These are phyloP conservation scores for Xiphydria camelus DNA, from an alignment of 2,888 invertebrate genomes.

Conservation along the genomic window DNA sequence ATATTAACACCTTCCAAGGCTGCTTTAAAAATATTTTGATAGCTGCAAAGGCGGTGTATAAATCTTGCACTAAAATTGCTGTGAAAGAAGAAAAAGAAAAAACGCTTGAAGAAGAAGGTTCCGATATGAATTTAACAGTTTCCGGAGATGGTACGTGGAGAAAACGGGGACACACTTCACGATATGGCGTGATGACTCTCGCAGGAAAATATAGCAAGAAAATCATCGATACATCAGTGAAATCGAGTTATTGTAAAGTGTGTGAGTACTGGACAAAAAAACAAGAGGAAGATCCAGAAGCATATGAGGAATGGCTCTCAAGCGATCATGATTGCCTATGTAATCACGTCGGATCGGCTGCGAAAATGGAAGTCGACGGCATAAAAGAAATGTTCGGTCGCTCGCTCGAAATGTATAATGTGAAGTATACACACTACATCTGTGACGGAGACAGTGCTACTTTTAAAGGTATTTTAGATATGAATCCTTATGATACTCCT, in stretches of 20 bases:
- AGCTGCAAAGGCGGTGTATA: conserved; percentile 17
- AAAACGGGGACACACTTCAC: conserved; percentile 25
- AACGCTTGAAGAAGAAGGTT: conserved; percentile 5
- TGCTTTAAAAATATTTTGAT: conserved; percentile 4
- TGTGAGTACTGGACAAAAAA: conserved; percentile 14
- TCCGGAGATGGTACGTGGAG: conserved; percentile 24
- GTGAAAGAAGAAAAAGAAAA: conserved; percentile 15
- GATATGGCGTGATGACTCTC: conserved; percentile 24
- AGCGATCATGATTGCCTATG: conserved; percentile 18
- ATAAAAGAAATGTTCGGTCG: conserved; percentile 21
- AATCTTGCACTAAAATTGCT: conserved; percentile 14
- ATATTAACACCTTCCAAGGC: neutral
- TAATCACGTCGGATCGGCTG: conserved; percentile 24
- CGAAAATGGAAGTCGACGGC: conserved; percentile 27
- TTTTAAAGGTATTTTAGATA: conserved; percentile 17
- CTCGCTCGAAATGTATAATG: conserved; percentile 16
- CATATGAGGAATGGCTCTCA: conserved; percentile 13
- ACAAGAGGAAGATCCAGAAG: conserved; percentile 13
- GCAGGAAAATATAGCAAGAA: conserved; percentile 19
- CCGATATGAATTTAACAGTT: conserved; percentile 17
- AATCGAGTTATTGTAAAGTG: conserved; percentile 20
- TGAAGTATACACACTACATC: conserved; percentile 22
- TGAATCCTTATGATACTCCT: conserved; percentile 13
- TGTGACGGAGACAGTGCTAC: conserved; percentile 29
- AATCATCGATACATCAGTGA: conserved; percentile 18